These are phyloP conservation scores for Hiodon alosoides DNA, from an alignment of 2,113 vertebrate species.

Conservation along the genomic window DNA sequence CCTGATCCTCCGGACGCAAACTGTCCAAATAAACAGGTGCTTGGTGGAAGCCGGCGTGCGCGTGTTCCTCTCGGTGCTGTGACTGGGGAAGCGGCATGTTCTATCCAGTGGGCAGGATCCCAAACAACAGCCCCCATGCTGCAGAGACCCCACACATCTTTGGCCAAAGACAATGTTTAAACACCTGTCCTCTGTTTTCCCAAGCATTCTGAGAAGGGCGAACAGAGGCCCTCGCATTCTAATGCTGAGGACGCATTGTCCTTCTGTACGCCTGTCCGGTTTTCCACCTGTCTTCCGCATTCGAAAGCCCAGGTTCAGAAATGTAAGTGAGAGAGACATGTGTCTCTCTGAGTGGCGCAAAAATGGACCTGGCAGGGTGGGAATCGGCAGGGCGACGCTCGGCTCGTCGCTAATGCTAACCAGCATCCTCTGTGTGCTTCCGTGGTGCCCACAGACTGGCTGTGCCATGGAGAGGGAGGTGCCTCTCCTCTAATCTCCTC, in stretches of 20 bases:
- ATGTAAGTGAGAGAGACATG: neutral
- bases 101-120: constrained; percentile 12
- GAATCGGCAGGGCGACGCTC: too few species aligned
- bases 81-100: constrained; percentile 28
- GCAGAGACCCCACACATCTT: constrained; percentile 23
- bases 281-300: neutral
- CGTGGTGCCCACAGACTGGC: too few species aligned
- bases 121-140: constrained; percentile 23
- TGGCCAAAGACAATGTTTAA: constrained; percentile 48
- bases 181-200: constrained; percentile 42
- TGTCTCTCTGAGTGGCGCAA: neutral
- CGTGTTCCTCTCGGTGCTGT: neutral
- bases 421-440: too few species aligned
- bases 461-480: too few species aligned
- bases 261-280: neutral
- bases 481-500: neutral
- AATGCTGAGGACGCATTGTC: constrained; percentile 7
- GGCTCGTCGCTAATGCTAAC: too few species aligned
- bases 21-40: constrained; percentile 8
- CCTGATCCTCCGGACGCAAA: neutral
- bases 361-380: too few species aligned
- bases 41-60: too few species aligned
- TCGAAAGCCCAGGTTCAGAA: neutral
- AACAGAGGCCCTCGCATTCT: neutral
- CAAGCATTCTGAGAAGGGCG: constrained; percentile 1